Evolutionary conservation across 2,888 invertebrate species (phyloP), one percentile per base, ranked within the genome.

Genomic region (Brenthis ino): DNA sequence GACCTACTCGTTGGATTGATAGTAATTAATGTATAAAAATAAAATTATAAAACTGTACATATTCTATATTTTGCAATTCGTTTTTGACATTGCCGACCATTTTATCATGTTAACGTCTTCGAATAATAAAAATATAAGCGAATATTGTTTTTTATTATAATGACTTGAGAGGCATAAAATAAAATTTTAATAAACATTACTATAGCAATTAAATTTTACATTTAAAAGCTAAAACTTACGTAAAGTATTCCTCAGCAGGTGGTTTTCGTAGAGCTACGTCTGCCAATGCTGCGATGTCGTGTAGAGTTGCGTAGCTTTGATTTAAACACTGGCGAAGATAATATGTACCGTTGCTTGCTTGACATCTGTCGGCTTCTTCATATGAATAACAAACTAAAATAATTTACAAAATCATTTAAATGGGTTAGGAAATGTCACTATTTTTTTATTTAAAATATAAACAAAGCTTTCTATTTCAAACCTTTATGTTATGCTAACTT

Each of bases 201-300:
- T 53, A 5, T 53, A 14, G 16, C 16, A 14, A 53, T 43, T 11
- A 43, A 43, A 43, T 43, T 43, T 43, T 43, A 43, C 37, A 33
- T 51, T 51, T 33, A 58, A 55, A 3, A n/a, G 11, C 24, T 20
- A 14, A 70, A 64, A 82, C 93, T 92, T 82, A 96, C 96, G 94
- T 95, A 80, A 96, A 96, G 81, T 95, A 96, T 85, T 96, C 96
- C 82, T 96, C 96, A 54, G 96, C 95, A 2, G 96, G 96, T 55
- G 95, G 95, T 70, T 93, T 93, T 66, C 94, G 93, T 12, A 95
- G 81, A 6, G 94, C 94, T 64, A 88, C 89, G 47, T 94, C 88
- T 6, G 95, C 94, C 75, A 94, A 75, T 48, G 89, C 89, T 1
- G 91, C 87, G 65, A 95, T 93, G 74, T 95, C 94, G 77, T 94